Percentiles rank a stretch among this genome's conserved stretches.
phyloP scores from a whole-genome alignment of 2,113 vertebrate genomes.

The Montifringilla adamsi region DNA sequence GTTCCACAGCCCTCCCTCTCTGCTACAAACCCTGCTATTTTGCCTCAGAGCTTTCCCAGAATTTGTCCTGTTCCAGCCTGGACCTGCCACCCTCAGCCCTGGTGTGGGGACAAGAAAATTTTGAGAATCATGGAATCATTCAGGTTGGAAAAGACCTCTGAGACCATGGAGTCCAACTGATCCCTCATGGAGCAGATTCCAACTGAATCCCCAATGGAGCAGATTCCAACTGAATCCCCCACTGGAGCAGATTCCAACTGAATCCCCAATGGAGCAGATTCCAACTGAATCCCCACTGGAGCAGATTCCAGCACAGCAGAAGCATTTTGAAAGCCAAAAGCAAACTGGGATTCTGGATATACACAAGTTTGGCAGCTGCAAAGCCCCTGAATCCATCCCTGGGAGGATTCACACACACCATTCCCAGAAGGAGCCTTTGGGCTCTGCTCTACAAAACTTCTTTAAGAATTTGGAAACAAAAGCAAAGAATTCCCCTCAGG shows the following conservation, averaged over 20 bases:
- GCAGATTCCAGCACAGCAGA: neutral
- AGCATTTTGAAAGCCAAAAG: neutral
- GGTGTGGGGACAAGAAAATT: neutral
- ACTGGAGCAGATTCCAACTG: neutral
- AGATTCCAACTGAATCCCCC: neutral
- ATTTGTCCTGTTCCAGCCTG: neutral
- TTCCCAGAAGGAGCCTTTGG: neutral
- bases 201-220: no score
- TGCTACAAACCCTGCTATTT: neutral
- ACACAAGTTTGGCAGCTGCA: neutral
- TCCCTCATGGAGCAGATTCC: no score
- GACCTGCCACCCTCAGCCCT: accelerated
- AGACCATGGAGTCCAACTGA: neutral
- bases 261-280: neutral
- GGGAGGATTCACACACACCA: neutral
- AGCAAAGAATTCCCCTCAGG: accelerated
- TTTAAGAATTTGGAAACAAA: neutral
- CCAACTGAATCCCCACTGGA: neutral
- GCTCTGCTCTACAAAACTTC: neutral
- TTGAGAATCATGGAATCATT: neutral
- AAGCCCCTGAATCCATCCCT: accelerated
- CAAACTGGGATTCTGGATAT: neutral
- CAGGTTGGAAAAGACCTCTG: neutral
- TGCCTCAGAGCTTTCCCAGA: neutral
- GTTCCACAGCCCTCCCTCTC: neutral